These are phyloP conservation scores for Ooceraea biroi DNA, from an alignment of 1,140 invertebrate species.

Conservation along the genomic window DNA sequence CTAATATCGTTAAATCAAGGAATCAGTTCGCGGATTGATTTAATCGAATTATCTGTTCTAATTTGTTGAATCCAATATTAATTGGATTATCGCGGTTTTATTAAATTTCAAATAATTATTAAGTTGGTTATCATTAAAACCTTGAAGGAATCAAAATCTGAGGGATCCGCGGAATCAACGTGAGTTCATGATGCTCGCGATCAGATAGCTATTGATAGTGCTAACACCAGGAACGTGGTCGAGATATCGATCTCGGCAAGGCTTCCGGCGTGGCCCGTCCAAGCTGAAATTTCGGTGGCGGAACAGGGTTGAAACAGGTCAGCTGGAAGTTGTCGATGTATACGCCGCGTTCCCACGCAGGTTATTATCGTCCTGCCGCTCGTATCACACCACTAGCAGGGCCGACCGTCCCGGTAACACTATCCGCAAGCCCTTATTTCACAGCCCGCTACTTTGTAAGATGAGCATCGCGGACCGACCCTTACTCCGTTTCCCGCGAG, in stretches of 20 bases:
- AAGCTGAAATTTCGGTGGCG: constrained; percentile 45
- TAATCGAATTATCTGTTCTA: neutral
- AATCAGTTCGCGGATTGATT: constrained; percentile 7
- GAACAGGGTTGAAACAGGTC: constrained; percentile 47
- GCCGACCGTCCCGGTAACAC: neutral
- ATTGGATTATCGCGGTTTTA: neutral
- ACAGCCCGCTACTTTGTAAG: constrained; percentile 48
- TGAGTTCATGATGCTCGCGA: neutral
- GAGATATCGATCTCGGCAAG: constrained; percentile 37
- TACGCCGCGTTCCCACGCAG: constrained; percentile 47
- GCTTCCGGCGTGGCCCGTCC: constrained; percentile 20
- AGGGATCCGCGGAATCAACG: neutral
- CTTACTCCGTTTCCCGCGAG: constrained; percentile 29
- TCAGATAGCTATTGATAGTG: constrained; percentile 9
- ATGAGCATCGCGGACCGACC: constrained; percentile 13
- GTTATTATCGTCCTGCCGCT: constrained; percentile 45
- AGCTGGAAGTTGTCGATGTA: constrained; percentile 52
- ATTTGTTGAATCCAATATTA: neutral
- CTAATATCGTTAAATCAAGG: too few relatives aligned
- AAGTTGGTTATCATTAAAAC: neutral
- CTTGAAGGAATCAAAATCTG: neutral
- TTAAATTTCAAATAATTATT: neutral
- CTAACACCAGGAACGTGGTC: neutral
- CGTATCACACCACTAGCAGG: neutral
- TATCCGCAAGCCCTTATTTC: constrained; percentile 51